Percentiles rank a stretch among this genome's conserved stretches.
These are phyloP conservation scores for Schrankia costaestrigalis DNA, from an alignment of 2,888 invertebrate species.

Conservation along the genomic window DNA sequence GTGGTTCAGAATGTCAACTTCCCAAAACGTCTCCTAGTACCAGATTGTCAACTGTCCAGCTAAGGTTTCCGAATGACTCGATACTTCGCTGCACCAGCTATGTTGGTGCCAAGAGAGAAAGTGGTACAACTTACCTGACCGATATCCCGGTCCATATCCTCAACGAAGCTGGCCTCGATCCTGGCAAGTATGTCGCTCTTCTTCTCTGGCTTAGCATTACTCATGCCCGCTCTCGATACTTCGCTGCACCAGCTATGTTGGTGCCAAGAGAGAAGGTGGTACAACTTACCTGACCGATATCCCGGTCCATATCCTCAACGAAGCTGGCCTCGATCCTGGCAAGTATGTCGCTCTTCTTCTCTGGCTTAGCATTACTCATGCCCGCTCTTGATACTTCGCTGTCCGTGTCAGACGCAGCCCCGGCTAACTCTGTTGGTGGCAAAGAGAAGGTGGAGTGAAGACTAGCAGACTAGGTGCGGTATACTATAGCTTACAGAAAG, in stretches of 20 bases:
- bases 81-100: too few relatives aligned
- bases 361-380: slow-evolving; percentile 43
- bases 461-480: slow-evolving; percentile 4
- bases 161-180: slow-evolving; percentile 56
- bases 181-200: slow-evolving; percentile 46
- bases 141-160: slow-evolving; percentile 75
- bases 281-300: slow-evolving; percentile 74
- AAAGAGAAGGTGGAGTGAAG: too few relatives aligned
- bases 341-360: slow-evolving; percentile 41
- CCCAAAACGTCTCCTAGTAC: too few relatives aligned
- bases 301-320: slow-evolving; percentile 71
- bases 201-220: slow-evolving; percentile 33
- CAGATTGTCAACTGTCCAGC: too few relatives aligned
- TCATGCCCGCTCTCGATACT: slow-evolving; percentile 54
- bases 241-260: too few relatives aligned
- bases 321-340: slow-evolving; percentile 56
- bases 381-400: slow-evolving; percentile 61
- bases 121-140: slow-evolving; percentile 66
- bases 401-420: slow-evolving; percentile 71
- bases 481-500: not conserved
- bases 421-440: slow-evolving; percentile 60
- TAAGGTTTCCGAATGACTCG: too few relatives aligned
- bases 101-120: too few relatives aligned
- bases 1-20: too few relatives aligned
- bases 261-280: too few relatives aligned